Base-by-base conservation (phyloP, 2,113 vertebrate genomes). In the Brachypteracias leptosomus region DNA sequence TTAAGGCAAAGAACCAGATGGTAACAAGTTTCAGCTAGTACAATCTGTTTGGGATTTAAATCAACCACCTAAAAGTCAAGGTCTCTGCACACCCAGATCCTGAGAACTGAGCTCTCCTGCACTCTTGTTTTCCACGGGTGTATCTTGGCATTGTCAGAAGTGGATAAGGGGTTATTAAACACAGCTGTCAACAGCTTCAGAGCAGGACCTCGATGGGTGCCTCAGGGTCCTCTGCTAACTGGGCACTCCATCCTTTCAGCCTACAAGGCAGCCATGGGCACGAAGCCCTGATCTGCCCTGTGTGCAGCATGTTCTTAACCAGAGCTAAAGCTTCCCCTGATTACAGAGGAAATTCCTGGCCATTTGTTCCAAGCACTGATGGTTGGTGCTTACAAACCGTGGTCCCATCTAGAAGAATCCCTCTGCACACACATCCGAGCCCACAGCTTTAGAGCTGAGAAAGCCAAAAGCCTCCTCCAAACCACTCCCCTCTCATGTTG, bases 1-100 rank as follows among this genome's bases (percentile, higher is more conserved):
- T 96, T 33, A 24, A 91, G 86, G 89, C 91, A 82, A 42, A 87
- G 86, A 89, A 91, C 40, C 95, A 97, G 93, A 91, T 76, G 87
- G 91, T 68, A 93, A 89, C 84, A 79, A 91, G 77, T 61, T 85
- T 38, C 91, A 96, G 81, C 54, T 86, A 44, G 84, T n/a, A 91
- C 80, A 85, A 26, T 65, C 89, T 93, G 84, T 17, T 95, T 72
- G 24, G 81, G 87, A 81, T 93, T 95, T 79, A 36, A 55, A 68
- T 21, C 52, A 78, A 77, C 35, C 91, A 89, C 87, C 77, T 75
- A 72, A 26, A 75, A 92, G 84, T 82, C 93, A 68, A 91, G 67
- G 77, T 57, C 92, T 90, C 66, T 0, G 0, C 13, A n/a, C 52
- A 91, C 12, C n/a, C 7, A 33, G n/a, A 78, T 14, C 22, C 44